Evolutionary conservation across 2,797 vertebrate species (phyloP).

Genomic region (Phrynocephalus vlangalii): DNA sequence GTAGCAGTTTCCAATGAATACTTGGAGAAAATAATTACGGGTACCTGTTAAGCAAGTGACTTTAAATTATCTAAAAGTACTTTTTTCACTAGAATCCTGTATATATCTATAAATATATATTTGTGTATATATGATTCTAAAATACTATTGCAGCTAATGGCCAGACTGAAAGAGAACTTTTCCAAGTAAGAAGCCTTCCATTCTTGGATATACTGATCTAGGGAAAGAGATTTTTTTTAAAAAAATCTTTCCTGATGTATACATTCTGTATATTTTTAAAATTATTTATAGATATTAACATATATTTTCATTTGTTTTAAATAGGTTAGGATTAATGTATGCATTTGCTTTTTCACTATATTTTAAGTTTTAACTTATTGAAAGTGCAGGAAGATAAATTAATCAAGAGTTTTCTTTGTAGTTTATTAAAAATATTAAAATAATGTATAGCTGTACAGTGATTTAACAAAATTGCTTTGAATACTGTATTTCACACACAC

Average conservation of each 20-base stretch:
- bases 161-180: conserved; percentile 68
- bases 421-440: conserved; percentile 78
- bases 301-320: conserved; percentile 82
- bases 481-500: conserved; percentile 76
- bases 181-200: conserved; percentile 78
- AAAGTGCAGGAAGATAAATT: conserved; percentile 83
- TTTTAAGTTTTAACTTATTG: conserved; percentile 93
- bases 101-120: conserved; percentile 80
- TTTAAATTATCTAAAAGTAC: conserved; percentile 83
- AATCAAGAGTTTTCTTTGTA: conserved; percentile 77
- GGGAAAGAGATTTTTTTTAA: conserved; percentile 80
- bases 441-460: conserved; percentile 81
- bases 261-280: conserved; percentile 97
- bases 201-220: conserved; percentile 88
- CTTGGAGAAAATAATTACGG: conserved; percentile 77
- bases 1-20: conserved; percentile 49
- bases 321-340: conserved; percentile 86
- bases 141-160: conserved; percentile 59
- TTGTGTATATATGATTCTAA: conserved; percentile 66
- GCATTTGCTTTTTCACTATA: conserved; percentile 72
- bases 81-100: conserved; percentile 83
- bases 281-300: conserved; percentile 95
- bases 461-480: conserved; percentile 74
- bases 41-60: conserved; percentile 78
- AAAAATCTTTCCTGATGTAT: conserved; percentile 80